Conservation (phyloP, 37 sponge, comb jelly and placozoan genomes). For the Halisarca cf. caerulea region DNA sequence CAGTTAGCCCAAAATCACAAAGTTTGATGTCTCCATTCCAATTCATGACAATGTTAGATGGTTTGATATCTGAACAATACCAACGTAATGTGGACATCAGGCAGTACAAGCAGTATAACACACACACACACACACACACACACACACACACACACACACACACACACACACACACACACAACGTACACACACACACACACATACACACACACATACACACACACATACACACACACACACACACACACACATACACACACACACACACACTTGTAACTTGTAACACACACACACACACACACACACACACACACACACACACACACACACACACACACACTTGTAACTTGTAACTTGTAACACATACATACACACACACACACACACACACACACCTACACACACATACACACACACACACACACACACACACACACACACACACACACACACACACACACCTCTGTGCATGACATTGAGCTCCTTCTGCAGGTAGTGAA, state of each 20-base stretch:
- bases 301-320: background rate
- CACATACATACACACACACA: background rate
- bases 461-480: conserved; percentile 86
- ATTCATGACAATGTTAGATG: conserved; percentile 90
- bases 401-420: background rate
- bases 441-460: background rate
- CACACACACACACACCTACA: background rate
- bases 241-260: background rate
- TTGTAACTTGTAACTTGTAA: too few relatives aligned
- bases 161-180: background rate
- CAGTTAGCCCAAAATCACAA: conserved; percentile 97
- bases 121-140: background rate
- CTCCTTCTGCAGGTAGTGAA: conserved; percentile 71
- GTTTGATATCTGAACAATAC: conserved; percentile 88
- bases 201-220: background rate
- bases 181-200: background rate
- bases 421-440: background rate
- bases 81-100: background rate
- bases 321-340: background rate
- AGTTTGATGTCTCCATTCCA: conserved; percentile 85
- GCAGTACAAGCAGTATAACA: too few relatives aligned
- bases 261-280: background rate
- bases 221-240: background rate
- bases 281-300: background rate
- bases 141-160: background rate